Evolutionary conservation across 37 sponge, comb jelly and placozoan species (phyloP), one percentile per base, ranked within the genome.

Genomic region (Theonella swinhoei): DNA sequence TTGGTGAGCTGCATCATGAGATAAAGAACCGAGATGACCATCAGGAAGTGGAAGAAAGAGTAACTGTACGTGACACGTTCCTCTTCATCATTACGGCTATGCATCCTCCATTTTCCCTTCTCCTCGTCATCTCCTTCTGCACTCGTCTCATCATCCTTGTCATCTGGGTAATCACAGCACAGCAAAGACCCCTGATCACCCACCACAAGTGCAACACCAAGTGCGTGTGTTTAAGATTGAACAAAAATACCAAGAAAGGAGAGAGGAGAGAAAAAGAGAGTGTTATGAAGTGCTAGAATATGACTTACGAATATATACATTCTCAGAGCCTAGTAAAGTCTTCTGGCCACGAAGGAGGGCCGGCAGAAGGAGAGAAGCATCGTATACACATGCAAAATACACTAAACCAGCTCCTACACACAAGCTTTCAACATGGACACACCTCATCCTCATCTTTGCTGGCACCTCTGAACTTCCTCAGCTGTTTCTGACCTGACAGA

Each of bases 11-110:
- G 94, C 89, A 99, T 88, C 99, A 99, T 99, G 34, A 93, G 41
- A 81, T 92, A 99, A 64, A 99, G 90, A 5, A 90, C 64, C 2
- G 94, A 93, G 36, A 96, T 84, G 83, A 95, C 76, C 85, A 94
- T 92, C 83, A 99, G 75, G 81, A 94, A 92, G 80, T 99, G 99
- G 85, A 95, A 99, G 94, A 99, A 99, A 24, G 97, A 91, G 85
- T 99, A 99, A 66, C 92, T 94, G 88, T 99, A 99, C 0, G 95
- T 93, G 41, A 99, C 99, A 17, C 84, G 47, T 22, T 92, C 86
- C 69, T 92, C 85, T 83, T 99, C 99, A 64, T 96, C 92, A 75
- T 99, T 92, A 8, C 42, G 61, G 34, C 85, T 89, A 11, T 79
- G 62, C 65, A 83, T 75, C 30, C 62, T 61, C 42, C 39, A 67